phyloP scores from a whole-genome alignment of 2,113 vertebrate genomes.

The Triplophysa tibetana region DNA sequence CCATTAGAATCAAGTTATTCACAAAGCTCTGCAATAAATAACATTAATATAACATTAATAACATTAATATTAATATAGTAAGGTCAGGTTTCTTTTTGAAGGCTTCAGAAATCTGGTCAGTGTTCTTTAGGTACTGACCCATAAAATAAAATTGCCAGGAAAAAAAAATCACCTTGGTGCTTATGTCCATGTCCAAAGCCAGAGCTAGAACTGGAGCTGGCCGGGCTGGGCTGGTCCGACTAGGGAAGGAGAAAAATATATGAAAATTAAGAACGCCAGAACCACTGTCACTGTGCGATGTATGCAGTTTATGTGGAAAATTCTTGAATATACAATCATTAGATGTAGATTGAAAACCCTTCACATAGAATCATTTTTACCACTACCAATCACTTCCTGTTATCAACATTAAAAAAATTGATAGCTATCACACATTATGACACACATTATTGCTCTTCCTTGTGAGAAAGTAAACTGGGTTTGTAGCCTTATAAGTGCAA shows the following conservation, averaged over 20 bases:
- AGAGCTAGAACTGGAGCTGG: constrained; percentile 90
- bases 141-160: not conserved
- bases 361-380: too few relatives aligned
- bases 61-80: too few relatives aligned
- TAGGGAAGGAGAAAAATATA: constrained; percentile 49
- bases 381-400: not conserved
- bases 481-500: not conserved
- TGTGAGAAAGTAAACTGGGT: constrained; percentile 10
- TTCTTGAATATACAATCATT: too few relatives aligned
- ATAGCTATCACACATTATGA: not conserved
- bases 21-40: too few relatives aligned
- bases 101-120: too few relatives aligned
- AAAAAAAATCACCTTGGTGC: constrained; percentile 83
- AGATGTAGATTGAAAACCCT: too few relatives aligned
- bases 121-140: not conserved
- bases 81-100: too few relatives aligned
- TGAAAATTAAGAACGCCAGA: not conserved
- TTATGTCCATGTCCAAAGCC: constrained; percentile 85
- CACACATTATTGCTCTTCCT: constrained; percentile 9
- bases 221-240: constrained; percentile 93
- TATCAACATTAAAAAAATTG: not conserved
- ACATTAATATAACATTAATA: too few relatives aligned
- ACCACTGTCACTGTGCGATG: not conserved
- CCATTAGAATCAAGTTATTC: too few relatives aligned
- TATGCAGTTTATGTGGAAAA: not conserved